Evolutionary conservation across 1,140 invertebrate genomes (phyloP).

Genomic region (Adoxophyes honmai): DNA sequence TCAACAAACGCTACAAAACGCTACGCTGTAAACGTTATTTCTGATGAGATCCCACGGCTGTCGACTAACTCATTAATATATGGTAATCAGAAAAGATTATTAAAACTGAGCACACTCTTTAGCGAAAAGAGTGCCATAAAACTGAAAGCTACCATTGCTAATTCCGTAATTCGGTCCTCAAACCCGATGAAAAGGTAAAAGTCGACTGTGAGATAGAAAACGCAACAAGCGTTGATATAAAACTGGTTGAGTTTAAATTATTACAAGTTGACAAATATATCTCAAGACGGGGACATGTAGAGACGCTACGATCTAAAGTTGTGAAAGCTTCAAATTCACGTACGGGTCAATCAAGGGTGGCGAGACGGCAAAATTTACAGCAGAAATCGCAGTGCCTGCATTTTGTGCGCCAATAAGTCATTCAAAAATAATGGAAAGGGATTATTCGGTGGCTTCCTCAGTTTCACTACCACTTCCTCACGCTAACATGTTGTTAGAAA

Average conservation of each 20-base stretch:
- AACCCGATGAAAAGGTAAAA: constrained; percentile 6
- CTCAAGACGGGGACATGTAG: neutral
- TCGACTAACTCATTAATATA: constrained; percentile 2
- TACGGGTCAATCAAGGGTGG: constrained; percentile 13
- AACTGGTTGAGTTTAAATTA: constrained; percentile 16
- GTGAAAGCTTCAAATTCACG: constrained; percentile 12
- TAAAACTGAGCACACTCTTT: neutral
- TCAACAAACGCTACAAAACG: constrained; percentile 16
- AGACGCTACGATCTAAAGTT: neutral
- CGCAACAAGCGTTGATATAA: constrained; percentile 11
- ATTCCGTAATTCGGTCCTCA: constrained; percentile 16
- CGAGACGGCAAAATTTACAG: neutral
- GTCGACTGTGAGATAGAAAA: constrained; percentile 16
- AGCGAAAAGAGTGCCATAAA: constrained; percentile 7
- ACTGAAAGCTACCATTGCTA: constrained; percentile 17
- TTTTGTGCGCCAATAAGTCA: neutral
- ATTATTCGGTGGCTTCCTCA: constrained; percentile 11
- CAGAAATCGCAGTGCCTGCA: neutral
- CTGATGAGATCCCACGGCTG: constrained; percentile 6
- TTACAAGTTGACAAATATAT: constrained; percentile 4
- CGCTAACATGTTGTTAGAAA: constrained; percentile 9
- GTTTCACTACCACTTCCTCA: constrained; percentile 12
- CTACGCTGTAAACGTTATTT: constrained; percentile 16
- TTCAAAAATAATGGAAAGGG: constrained; percentile 11
- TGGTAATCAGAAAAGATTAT: constrained; percentile 13